Evolutionary conservation across 2,888 invertebrate genomes (phyloP), one percentile per base, ranked within the genome.

Genomic region (Himalopsyche kuldschensis): DNA sequence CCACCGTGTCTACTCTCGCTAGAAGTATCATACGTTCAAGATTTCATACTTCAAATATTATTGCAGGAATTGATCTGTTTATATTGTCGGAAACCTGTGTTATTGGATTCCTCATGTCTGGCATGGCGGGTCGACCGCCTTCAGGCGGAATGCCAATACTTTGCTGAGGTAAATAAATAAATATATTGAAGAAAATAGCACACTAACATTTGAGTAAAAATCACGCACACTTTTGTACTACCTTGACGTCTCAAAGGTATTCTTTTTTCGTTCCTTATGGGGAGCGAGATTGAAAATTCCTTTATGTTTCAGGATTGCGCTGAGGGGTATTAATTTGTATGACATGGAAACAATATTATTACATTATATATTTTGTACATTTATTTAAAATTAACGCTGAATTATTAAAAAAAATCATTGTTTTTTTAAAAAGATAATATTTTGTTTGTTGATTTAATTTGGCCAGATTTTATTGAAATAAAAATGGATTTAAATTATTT

Each of bases 11-110:
- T 55, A 55, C 55, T 55, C 55, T 55, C 41, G 20, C 55, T 5
- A 20, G 55, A 20, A 55, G 55, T 55, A 55, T 55, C 20, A 55
- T 55, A 55, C 55, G 20, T 55, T 55, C 55, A 82, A 82, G 77
- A 82, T 82, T 82, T 82, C 46, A 82, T 82, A 82, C 77, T 78
- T 48, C 80, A 84, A 84, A 84, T 84, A 84, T 82, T 82, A 84
- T 82, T 82, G 82, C 31, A 78, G 79, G 84, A 84, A 84, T 84
- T 84, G 84, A 84, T 84, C 84, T 82, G 84, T 84, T 84, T 84
- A 84, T 82, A 80, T 80, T 76, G 80, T 30, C 78, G 35, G 78
- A 76, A 79, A 80, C 80, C 84, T n/a, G 46, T 46, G 84, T 84
- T 84, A 84, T 84, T 84, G 82, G 82, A 84, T 84, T 82, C 80